Evolutionary conservation across 2,113 vertebrate species (phyloP).

Genomic region (Syrrhaptes paradoxus): DNA sequence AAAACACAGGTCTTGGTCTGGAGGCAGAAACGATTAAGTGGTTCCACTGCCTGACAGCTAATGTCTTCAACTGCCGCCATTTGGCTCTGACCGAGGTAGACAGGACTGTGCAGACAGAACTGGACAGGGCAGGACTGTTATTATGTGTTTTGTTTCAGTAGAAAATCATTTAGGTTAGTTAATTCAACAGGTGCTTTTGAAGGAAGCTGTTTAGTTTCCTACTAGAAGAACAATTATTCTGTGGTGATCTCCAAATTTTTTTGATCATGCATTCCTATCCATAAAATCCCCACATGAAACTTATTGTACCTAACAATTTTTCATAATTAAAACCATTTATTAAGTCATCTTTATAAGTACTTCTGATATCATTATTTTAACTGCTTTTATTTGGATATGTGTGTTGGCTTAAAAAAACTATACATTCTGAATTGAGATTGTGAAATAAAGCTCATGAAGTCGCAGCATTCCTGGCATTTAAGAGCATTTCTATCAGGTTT

Average conservation of each 20-base stretch:
- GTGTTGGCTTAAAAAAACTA: not conserved
- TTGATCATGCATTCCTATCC: not conserved
- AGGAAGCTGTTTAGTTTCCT: not conserved
- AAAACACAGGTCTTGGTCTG: not conserved
- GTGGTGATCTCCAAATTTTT: not conserved
- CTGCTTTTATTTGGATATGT: not conserved
- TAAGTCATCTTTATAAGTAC: not conserved
- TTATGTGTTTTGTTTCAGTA: not conserved
- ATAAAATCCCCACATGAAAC: not conserved
- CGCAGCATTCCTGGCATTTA: not conserved
- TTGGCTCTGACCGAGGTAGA: not conserved
- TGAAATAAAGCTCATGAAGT: not conserved
- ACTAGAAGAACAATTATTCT: not conserved
- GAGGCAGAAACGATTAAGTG: not conserved
- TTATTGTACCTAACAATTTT: not conserved
- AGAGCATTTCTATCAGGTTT: not conserved
- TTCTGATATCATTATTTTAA: not conserved
- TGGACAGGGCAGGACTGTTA: not conserved
- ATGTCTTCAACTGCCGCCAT: not conserved
- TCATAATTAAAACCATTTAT: not conserved
- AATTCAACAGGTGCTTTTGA: not conserved
- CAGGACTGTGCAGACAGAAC: not conserved
- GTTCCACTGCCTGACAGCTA: not conserved
- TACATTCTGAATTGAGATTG: not conserved
- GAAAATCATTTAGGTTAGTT: not conserved